Evolutionary conservation across 2,888 invertebrate species (phyloP).

Genomic region (Drosophila incognita): DNA sequence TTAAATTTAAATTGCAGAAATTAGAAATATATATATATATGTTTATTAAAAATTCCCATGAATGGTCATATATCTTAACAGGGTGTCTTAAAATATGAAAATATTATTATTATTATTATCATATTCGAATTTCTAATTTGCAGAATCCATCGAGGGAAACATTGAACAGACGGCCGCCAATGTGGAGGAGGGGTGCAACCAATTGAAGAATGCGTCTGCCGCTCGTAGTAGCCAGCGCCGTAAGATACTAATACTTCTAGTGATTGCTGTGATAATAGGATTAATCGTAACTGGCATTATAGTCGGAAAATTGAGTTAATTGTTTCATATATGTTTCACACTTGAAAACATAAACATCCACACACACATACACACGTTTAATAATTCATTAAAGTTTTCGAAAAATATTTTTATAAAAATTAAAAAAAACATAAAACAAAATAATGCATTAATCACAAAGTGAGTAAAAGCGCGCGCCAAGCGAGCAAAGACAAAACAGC

Average conservation of each 20-base stretch:
- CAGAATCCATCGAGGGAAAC: conserved; percentile 93
- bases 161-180: conserved; percentile 91
- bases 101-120: not conserved
- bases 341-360: conserved; percentile 21
- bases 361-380: conserved; percentile 36
- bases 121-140: not conserved
- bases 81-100: not conserved
- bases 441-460: conserved; percentile 69
- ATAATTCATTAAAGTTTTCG: conserved; percentile 63
- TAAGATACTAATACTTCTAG: conserved; percentile 90
- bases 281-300: conserved; percentile 90
- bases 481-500: conserved; percentile 54
- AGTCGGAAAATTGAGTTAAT: conserved; percentile 87
- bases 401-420: conserved; percentile 75
- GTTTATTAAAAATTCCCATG: not conserved
- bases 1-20: not conserved
- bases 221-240: conserved; percentile 91
- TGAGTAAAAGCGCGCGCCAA: conserved; percentile 58
- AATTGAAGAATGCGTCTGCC: conserved; percentile 92
- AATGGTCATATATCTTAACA: not conserved
- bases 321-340: conserved; percentile 49
- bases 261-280: conserved; percentile 88
- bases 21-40: not conserved
- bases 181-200: conserved; percentile 92
- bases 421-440: conserved; percentile 39